Conservation (phyloP, 2,888 invertebrate species). For the Eupithecia dodoneata region DNA sequence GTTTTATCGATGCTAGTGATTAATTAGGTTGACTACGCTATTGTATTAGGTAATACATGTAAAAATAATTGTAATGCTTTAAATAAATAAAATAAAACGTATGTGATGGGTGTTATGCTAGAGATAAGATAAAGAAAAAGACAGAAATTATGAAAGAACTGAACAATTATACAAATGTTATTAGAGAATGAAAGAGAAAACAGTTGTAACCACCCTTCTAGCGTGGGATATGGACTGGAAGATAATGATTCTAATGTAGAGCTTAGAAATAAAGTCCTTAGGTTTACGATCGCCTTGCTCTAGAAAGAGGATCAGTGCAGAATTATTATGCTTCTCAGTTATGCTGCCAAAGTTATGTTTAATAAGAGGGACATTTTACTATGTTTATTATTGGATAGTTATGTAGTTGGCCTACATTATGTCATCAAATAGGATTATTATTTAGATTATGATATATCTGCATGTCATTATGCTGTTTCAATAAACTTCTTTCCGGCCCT, state of each 20-base stretch:
- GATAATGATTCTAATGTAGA: background rate
- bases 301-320: constrained; percentile 1
- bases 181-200: background rate
- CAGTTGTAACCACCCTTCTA: background rate
- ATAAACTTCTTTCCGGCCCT: too few species aligned
- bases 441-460: constrained; percentile 8
- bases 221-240: background rate
- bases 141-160: background rate
- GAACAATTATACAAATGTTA: background rate
- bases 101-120: too few species aligned
- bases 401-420: constrained; percentile 4
- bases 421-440: constrained; percentile 3
- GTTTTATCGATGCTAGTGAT: too few species aligned
- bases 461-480: background rate
- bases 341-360: background rate
- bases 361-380: constrained; percentile 2
- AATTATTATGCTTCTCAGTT: constrained; percentile 7
- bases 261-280: constrained; percentile 1
- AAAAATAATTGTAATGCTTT: too few species aligned
- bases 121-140: too few species aligned
- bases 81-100: too few species aligned
- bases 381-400: constrained; percentile 14
- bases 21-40: too few species aligned
- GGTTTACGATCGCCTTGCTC: constrained; percentile 3
- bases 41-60: too few species aligned